Evolutionary conservation across 2,797 vertebrate genomes (phyloP).

Genomic region (Mus spretus): DNA sequence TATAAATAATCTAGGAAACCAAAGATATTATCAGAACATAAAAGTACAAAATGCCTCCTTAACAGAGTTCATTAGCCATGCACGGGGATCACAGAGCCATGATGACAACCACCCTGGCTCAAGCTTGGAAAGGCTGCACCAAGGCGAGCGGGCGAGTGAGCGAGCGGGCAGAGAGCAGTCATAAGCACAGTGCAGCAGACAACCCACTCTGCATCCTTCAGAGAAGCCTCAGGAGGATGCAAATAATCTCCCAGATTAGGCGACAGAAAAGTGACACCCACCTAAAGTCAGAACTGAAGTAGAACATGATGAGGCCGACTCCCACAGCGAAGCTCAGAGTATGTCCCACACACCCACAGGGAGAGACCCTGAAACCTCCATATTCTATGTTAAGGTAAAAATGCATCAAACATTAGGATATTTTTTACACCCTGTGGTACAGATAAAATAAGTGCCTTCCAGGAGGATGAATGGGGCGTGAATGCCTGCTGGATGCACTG

Average conservation of each 20-base stretch:
- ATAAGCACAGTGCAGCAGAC: not conserved
- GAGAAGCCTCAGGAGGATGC: not conserved
- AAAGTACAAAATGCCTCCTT: constrained; percentile 43
- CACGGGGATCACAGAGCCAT: not conserved
- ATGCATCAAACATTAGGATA: constrained; percentile 35
- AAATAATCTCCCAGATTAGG: constrained; percentile 65
- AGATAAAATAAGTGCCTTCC: constrained; percentile 53
- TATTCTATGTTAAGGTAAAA: constrained; percentile 29
- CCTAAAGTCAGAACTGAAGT: constrained; percentile 68
- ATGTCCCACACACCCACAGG: constrained; percentile 57
- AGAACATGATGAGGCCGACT: constrained; percentile 63
- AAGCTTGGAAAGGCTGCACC: not conserved
- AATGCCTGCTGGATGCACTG: not conserved
- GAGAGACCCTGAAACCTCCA: constrained; percentile 45
- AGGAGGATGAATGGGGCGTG: not conserved
- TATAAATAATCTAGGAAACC: constrained; percentile 53
- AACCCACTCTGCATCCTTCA: not conserved
- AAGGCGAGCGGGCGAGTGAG: not conserved
- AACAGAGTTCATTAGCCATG: not conserved
- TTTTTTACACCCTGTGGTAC: constrained; percentile 1
- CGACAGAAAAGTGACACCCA: constrained; percentile 68
- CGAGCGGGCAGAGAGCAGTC: not conserved
- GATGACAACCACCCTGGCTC: not conserved
- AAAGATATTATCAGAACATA: constrained; percentile 40
- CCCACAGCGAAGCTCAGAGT: constrained; percentile 65